phyloP scores from a whole-genome alignment of 2,888 invertebrate genomes.

The Lamellibrachia satsuma region DNA sequence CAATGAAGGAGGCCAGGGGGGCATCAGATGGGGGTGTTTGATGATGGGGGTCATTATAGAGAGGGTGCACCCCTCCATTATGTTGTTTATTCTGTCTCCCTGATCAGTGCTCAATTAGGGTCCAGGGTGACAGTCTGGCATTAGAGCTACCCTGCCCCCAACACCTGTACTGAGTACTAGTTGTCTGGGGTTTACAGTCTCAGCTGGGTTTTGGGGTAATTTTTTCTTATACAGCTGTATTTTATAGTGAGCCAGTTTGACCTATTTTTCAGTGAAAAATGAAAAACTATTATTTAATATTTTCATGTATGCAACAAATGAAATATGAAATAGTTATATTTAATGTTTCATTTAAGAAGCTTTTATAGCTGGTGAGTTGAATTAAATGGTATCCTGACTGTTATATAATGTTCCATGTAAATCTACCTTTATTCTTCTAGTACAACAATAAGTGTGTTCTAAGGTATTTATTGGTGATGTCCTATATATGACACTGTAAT shows the following conservation, averaged over 20 bases:
- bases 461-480: too few species aligned
- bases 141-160: not conserved
- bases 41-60: conserved; percentile 3
- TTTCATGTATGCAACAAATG: not conserved
- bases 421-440: not conserved
- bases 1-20: not conserved
- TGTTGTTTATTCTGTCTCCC: not conserved
- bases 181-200: not conserved
- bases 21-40: not conserved
- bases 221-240: not conserved
- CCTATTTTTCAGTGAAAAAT: not conserved
- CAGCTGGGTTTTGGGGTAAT: not conserved
- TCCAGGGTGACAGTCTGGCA: not conserved
- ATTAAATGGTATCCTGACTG: not conserved
- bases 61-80: not conserved
- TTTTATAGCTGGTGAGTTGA: not conserved
- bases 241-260: not conserved
- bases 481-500: too few species aligned
- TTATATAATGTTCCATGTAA: not conserved
- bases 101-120: not conserved
- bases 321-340: not conserved
- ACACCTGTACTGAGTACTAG: not conserved
- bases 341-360: not conserved
- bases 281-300: not conserved
- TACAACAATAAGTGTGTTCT: not conserved